phyloP scores from a whole-genome alignment of 2,888 invertebrate genomes.

The Lepidocyrtoides sp. region DNA sequence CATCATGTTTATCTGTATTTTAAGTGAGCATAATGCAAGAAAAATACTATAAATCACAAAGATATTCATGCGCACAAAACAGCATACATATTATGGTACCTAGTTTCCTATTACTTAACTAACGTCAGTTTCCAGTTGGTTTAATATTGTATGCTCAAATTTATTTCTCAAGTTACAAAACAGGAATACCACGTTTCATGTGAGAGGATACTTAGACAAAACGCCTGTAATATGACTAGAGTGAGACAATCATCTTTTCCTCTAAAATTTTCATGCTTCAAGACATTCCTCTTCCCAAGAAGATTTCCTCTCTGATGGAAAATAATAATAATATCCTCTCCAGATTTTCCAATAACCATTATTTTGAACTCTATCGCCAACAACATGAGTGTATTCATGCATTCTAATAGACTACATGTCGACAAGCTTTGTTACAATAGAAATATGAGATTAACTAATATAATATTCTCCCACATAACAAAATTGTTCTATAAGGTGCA shows the following conservation, averaged over 20 bases:
- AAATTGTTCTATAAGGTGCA: neutral
- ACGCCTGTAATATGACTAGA: too few relatives aligned
- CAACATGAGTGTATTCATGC: too few relatives aligned
- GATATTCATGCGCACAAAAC: too few relatives aligned
- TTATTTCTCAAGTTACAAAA: too few relatives aligned
- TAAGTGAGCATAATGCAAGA: too few relatives aligned
- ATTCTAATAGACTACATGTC: neutral
- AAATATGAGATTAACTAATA: neutral
- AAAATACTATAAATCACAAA: too few relatives aligned
- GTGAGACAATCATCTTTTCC: conserved; percentile 40
- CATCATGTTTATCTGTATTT: neutral
- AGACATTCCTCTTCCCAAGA: conserved; percentile 34
- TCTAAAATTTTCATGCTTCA: conserved; percentile 58
- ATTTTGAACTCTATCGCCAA: conserved; percentile 4
- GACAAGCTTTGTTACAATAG: neutral
- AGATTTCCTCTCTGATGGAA: conserved; percentile 25
- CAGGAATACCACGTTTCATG: too few relatives aligned
- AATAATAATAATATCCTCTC: conserved; percentile 42
- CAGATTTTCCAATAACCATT: conserved; percentile 49
- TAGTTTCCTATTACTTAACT: too few relatives aligned
- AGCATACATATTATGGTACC: too few relatives aligned
- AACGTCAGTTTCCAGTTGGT: too few relatives aligned
- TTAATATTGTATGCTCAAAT: too few relatives aligned
- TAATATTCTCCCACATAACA: neutral
- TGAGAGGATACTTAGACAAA: too few relatives aligned